Base-by-base conservation (phyloP, 1,140 invertebrate genomes). In the Eriocheir sinensis region DNA sequence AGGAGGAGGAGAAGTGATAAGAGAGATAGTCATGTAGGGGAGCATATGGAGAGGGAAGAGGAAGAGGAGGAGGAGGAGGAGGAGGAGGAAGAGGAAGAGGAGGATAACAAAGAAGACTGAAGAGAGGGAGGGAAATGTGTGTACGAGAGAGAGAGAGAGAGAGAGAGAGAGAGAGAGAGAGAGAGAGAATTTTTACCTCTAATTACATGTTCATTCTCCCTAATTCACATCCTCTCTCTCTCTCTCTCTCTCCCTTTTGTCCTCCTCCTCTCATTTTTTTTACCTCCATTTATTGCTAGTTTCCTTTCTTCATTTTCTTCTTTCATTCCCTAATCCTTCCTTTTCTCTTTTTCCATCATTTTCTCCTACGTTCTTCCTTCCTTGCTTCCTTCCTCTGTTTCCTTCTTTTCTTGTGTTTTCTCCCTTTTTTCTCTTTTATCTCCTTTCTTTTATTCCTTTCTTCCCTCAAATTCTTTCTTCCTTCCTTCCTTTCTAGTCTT, bases 101-200 rank as follows among this genome's bases (percentile, higher is more conserved):
- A n/a, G 1, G 83, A 27, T 17, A 36, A 41, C 83, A 40, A 86
- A 40, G 83, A 34, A n/a, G 34, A 86, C 34, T 86, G 32, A 32
- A 8, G 27, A 6, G 30, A 38, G 12, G 32, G 30, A 34, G 4
- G 85, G 38, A 79, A 34, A n/a, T n/a, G n/a, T n/a, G n/a, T n/a
- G n/a, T n/a, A n/a, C n/a, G n/a, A n/a, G n/a, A n/a, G n/a, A n/a
- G 72, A 32, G 36, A 80, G 2, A 36, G 72, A 79, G 32, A 79
- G 79, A 40, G 34, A 40, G 83, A 21, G 12, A 60, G 41, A 93
- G 92, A 41, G 44, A 44, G 83, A 40, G 80, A 32, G 44, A 60
- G 40, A 21, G 40, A 30, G 92, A 32, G 72, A 12, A 30, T 30
- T 72, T 15, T 91, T 32, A 34, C 9, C 15, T 6, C 15, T 32